These are phyloP conservation scores for Xyrauchen texanus DNA, from an alignment of 2,113 vertebrate genomes.

Conservation along the genomic window DNA sequence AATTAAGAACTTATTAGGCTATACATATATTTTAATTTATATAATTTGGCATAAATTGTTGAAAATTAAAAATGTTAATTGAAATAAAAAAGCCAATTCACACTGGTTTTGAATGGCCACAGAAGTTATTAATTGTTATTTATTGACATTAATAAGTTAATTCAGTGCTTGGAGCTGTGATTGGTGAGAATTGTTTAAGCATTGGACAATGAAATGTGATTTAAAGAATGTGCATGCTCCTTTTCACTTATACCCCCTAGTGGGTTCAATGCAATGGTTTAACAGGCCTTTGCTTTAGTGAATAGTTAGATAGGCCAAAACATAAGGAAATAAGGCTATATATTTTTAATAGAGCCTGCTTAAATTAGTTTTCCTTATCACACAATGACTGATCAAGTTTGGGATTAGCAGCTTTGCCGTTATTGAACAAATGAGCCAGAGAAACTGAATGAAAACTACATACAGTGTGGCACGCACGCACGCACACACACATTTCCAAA, in stretches of 20 bases:
- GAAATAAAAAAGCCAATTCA: background rate
- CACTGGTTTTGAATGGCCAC: slow-evolving; percentile 8
- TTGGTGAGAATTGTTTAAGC: slow-evolving; percentile 43
- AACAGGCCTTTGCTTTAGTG: background rate
- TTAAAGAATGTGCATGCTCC: slow-evolving; percentile 12
- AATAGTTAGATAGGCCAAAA: no score
- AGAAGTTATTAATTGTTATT: slow-evolving; percentile 40
- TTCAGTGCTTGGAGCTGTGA: background rate
- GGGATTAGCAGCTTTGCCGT: no score
- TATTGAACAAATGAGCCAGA: no score
- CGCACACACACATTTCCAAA: slow-evolving; percentile 19
- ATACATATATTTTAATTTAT: no score
- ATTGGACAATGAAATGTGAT: slow-evolving; percentile 30
- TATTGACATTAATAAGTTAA: slow-evolving; percentile 23
- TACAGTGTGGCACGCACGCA: slow-evolving; percentile 49
- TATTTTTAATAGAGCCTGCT: no score
- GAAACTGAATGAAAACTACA: no score
- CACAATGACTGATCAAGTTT: no score
- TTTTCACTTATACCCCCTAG: background rate
- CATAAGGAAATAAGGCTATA: background rate
- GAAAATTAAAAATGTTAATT: background rate
- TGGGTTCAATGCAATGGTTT: background rate
- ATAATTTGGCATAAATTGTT: background rate
- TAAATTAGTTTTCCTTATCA: no score
- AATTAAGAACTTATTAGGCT: no score